Conservation (phyloP, 2,797 vertebrate genomes). For the Characodon lateralis region DNA sequence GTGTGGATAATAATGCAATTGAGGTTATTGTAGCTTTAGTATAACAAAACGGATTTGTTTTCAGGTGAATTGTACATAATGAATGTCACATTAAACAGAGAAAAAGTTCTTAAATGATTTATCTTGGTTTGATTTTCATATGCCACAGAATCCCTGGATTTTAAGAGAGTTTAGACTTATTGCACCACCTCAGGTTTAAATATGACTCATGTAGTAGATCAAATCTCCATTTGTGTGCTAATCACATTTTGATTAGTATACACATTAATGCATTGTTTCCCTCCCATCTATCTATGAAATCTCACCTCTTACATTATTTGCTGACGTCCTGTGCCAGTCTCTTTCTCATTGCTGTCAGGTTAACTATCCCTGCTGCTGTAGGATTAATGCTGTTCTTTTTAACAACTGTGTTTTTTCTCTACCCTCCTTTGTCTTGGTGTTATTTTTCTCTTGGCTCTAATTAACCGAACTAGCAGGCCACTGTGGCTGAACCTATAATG, state of each 20-base stretch:
- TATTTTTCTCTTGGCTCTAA: conserved; percentile 55
- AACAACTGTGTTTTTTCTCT: conserved; percentile 37
- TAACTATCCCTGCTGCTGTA: conserved; percentile 2
- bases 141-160: neutral
- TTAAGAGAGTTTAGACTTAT: neutral
- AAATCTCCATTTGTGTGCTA: conserved; percentile 7
- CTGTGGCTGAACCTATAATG: conserved; percentile 55
- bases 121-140: too few species aligned
- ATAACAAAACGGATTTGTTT: too few species aligned
- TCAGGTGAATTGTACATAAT: too few species aligned
- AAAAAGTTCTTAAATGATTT: too few species aligned
- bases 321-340: conserved; percentile 37
- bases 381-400: conserved; percentile 27
- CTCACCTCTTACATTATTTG: conserved; percentile 17
- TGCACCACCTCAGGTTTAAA: neutral
- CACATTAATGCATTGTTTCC: conserved; percentile 36
- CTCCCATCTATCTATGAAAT: conserved; percentile 19
- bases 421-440: conserved; percentile 31
- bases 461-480: conserved; percentile 56
- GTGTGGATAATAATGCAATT: neutral
- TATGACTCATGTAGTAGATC: conserved; percentile 19
- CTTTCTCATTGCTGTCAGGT: conserved; percentile 31
- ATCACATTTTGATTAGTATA: conserved; percentile 19
- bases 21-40: too few species aligned
- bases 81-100: too few species aligned